Percentiles rank a stretch among this genome's conserved stretches.
Conservation (phyloP, 2,888 invertebrate genomes). For the Drosophila cognata region DNA sequence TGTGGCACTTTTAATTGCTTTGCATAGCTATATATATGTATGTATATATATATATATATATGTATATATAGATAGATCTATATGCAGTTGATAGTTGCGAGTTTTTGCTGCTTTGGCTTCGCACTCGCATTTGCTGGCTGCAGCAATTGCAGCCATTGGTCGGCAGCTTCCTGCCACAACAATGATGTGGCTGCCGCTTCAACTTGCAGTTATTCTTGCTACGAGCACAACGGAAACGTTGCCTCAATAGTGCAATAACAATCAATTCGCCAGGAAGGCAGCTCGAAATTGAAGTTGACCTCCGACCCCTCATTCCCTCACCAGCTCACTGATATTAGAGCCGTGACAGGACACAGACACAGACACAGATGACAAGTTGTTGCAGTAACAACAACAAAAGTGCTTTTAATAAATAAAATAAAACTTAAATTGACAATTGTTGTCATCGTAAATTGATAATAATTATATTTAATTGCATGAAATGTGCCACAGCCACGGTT, state of each 20-base stretch:
- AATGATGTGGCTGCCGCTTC: constrained; percentile 46
- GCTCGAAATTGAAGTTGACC: constrained; percentile 70
- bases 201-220: constrained; percentile 25
- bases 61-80: background rate
- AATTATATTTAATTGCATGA: constrained; percentile 78
- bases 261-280: constrained; percentile 56
- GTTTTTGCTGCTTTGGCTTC: constrained; percentile 17
- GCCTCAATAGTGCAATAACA: constrained; percentile 47
- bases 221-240: constrained; percentile 44
- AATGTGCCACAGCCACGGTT: constrained; percentile 28
- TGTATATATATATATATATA: constrained; percentile 16
- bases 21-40: constrained; percentile 49
- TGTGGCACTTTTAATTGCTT: constrained; percentile 74
- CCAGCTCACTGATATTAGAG: constrained; percentile 47
- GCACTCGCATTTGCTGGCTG: constrained; percentile 28
- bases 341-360: constrained; percentile 20
- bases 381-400: constrained; percentile 25
- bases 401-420: constrained; percentile 70
- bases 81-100: constrained; percentile 24
- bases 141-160: constrained; percentile 52
- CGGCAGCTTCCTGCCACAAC: constrained; percentile 57
- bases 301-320: background rate
- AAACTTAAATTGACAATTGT: constrained; percentile 77
- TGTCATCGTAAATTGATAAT: constrained; percentile 77
- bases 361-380: constrained; percentile 22